Evolutionary conservation across 1,140 invertebrate genomes (phyloP), one percentile per base, ranked within the genome.

Genomic region (Drosophila truncata): DNA sequence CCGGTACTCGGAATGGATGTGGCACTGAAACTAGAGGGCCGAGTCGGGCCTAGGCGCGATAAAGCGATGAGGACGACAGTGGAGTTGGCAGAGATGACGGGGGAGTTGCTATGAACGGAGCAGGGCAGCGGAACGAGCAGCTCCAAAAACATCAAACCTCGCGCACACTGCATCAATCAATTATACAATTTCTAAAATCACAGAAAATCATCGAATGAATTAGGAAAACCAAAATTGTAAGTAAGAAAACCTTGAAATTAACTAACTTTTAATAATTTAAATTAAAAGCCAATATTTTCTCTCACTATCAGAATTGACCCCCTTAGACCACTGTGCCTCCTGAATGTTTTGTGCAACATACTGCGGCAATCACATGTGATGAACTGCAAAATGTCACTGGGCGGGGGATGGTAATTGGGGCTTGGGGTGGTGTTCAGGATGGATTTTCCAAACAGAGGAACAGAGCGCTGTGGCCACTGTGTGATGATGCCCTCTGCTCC

Each of bases 331-430:
- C 71, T 80, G 84, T 87, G 57, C 65, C 25, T 42, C 65, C 46
- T 54, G 64, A 78, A 75, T 87, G 75, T 67, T 69, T 66, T 61
- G 62, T 87, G 83, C 80, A 86, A 70, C 83, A 88, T 80, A 67
- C 84, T 83, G 72, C 55, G 80, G 77, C 84, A 87, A 87, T 87
- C 83, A 87, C 84, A 82, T 64, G 83, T 87, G 83, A 87, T 87
- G 84, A 88, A 87, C 83, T 88, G 83, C 72, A 78, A 81, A 77
- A 69, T 74, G 71, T 66, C 55, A 69, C 70, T 63, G 64, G 62
- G 16, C 46, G 35, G 33, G 46, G 35, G 18, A 29, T 10, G 46
- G 47, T 20, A 58, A 31, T 58, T 44, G 16, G 39, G 25, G 37
- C n/a, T 10, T 9, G 20, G 42, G 44, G 42, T 37, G 37, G 35